Conservation (phyloP, 2,888 invertebrate genomes). For the Chelonus formosanus region DNA sequence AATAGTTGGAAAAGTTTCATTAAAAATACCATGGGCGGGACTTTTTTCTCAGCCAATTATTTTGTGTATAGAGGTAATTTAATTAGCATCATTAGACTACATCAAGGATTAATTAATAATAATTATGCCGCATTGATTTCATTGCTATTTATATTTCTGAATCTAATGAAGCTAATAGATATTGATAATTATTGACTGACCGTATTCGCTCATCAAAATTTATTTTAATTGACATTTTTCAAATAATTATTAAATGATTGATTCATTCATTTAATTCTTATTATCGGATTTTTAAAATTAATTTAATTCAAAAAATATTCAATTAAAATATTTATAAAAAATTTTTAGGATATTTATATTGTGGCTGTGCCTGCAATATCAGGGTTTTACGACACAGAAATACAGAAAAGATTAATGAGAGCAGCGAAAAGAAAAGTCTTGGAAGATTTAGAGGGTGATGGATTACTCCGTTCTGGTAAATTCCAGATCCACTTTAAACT, state of each 20-base stretch:
- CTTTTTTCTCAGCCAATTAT: constrained; percentile 79
- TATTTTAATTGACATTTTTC: too few species aligned
- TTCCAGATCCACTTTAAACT: background rate
- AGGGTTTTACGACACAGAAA: constrained; percentile 76
- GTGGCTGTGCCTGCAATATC: constrained; percentile 80
- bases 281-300: too few species aligned
- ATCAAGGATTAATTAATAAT: background rate
- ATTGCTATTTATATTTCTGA: background rate
- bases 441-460: constrained; percentile 72
- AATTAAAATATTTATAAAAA: background rate
- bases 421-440: constrained; percentile 78
- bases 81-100: constrained; percentile 5
- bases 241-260: too few species aligned
- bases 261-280: too few species aligned
- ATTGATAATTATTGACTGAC: too few species aligned
- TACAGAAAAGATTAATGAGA: constrained; percentile 76
- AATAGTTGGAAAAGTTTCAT: constrained; percentile 77
- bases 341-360: constrained; percentile 73
- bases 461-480: constrained; percentile 65
- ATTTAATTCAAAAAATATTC: too few species aligned
- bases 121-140: background rate
- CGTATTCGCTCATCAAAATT: too few species aligned
- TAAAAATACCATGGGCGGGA: constrained; percentile 82
- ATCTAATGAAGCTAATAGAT: too few species aligned
- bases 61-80: constrained; percentile 72